Percentiles rank a stretch among this genome's conserved stretches.
Evolutionary conservation across 2,797 vertebrate species (phyloP).

Genomic region (Hapalemur alaotrensis): DNA sequence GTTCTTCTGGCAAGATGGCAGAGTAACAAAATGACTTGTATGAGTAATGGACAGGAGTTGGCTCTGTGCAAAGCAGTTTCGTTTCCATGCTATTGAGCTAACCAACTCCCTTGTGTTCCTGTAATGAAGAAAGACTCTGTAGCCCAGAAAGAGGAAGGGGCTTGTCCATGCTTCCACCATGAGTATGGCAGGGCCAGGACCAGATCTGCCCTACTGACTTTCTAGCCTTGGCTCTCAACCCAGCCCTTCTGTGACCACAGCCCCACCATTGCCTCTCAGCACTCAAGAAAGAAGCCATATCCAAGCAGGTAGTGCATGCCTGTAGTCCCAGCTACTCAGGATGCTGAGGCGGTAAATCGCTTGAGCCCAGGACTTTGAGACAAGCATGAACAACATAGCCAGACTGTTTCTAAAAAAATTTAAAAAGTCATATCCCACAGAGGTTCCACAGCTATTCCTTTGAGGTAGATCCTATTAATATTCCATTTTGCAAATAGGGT

Average conservation of each 20-base stretch:
- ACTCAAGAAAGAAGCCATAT: neutral
- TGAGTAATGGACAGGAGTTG: neutral
- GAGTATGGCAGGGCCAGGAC: neutral
- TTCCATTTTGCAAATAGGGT: neutral
- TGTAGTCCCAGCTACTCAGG: neutral
- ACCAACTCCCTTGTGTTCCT: neutral
- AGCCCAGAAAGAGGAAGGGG: neutral
- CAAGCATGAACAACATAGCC: neutral
- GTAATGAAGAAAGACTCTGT: neutral
- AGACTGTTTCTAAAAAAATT: too few relatives aligned
- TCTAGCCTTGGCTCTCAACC: neutral
- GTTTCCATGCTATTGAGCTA: neutral
- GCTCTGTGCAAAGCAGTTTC: neutral
- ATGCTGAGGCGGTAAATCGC: neutral
- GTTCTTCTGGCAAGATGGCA: neutral
- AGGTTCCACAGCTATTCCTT: neutral
- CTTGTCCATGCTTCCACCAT: neutral
- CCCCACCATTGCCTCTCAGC: neutral
- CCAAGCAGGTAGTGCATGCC: neutral
- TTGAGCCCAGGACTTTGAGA: neutral
- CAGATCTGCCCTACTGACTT: neutral
- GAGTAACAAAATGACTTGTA: neutral
- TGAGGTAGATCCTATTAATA: neutral
- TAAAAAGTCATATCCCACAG: neutral
- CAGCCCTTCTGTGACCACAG: neutral